Base-by-base conservation (phyloP, 2,113 vertebrate species). In the Castor canadensis region DNA sequence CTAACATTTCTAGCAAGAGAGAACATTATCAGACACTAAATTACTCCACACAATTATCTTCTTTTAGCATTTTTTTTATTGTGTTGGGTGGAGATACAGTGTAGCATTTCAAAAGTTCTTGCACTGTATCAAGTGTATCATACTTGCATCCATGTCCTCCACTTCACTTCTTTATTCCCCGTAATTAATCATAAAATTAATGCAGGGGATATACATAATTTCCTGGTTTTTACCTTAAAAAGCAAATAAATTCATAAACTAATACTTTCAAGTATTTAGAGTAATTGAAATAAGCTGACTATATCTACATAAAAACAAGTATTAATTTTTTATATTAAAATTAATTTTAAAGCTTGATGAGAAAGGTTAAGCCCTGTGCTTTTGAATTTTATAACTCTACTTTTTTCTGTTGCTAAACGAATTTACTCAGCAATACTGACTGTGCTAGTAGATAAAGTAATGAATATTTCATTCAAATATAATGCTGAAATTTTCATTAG, bases 381-480 rank as follows among this genome's bases (percentile, higher is more conserved):
- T 28, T 58, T 81, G 9, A 81, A 54, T 67, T 77, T 91, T 92
- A 43, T 38, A 72, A 73, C 3, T 5, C 26, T n/a, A 84, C 47
- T 26, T 90, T 64, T 49, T 47, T 38, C 40, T 49, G 11, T 83
- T 94, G 20, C 7, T 96, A 96, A 93, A 87, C 52, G 91, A 94
- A 80, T 80, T 88, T 62, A 91, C 35, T 84, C 75, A 95, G 58
- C 35, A 89, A 83, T 93, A 86, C 8, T 80, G 20, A 79, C 56
- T 77, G 22, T n/a, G 52, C 43, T 72, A 47, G 40, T 81, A 93
- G 72, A 67, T 90, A 96, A 96, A 89, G 69, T 90, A 95, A 94
- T 92, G 58, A 87, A 96, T 94, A 92, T 93, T 95, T 94, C 75
- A 92, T 93, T 81, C 6, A 85, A 87, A 87, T 71, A 80, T 64